Base-by-base conservation (phyloP, 2,113 vertebrate genomes). In the Gasterosteus aculeatus region DNA sequence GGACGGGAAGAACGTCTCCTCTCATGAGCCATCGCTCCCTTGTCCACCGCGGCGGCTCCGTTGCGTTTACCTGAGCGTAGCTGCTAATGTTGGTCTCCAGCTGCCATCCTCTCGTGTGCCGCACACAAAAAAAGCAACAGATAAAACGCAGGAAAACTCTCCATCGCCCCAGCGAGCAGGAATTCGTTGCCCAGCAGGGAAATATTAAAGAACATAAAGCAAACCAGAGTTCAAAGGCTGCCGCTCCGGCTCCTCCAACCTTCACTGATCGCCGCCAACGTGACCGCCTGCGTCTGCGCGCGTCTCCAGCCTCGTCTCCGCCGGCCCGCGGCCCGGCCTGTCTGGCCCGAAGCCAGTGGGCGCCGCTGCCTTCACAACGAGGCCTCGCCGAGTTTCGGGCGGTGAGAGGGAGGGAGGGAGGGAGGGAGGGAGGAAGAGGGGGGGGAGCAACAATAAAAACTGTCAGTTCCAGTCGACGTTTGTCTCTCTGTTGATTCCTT, bases 181-280 rank as follows among this genome's bases (percentile, higher is more conserved):
- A 86, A 71, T 82, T 44, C 16, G 66, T 70, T 74, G 67, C 85
- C 69, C 81, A 72, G 67, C 82, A 75, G 41, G 69, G 53, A 72
- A 73, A 75, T 77, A 31, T 77, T 82, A 46, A 47, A 60, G 72
- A 80, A 44, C 31, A 49, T 81, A 46, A 86, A 84, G 67, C 18
- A 46, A n/a, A n/a, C n/a, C n/a, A n/a, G 51, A 72, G 83, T 83
- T 85, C 75, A 85, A 86, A 86, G 78, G 73, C 74, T 80, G 73
- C 81, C 41, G 68, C 29, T 87, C 49, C 22, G 10, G 59, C 78
- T 70, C 72, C 66, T 75, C 78, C 87, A 83, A 62, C 80, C 85
- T 78, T 75, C 82, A 59, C 85, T 90, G 88, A 92, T 88, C 81
- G 2, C 79, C 85, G 72, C 72, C 87, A 83, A 92, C 82, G 18